Evolutionary conservation across 2,797 vertebrate genomes (phyloP), one percentile per base, ranked within the genome.

Genomic region (Parotocinclus haroldoi): DNA sequence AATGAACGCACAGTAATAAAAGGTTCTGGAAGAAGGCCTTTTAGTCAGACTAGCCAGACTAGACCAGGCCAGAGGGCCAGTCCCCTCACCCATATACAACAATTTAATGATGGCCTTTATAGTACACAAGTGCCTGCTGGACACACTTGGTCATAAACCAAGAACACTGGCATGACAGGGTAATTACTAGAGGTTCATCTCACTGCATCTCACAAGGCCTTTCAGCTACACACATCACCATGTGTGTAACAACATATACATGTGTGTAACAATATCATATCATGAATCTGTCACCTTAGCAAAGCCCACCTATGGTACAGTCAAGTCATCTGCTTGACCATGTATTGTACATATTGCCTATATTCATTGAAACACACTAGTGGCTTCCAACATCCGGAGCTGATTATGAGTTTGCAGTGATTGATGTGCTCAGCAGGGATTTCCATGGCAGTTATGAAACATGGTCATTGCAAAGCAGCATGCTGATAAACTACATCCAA

Each of bases 401-500:
- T 69, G 51, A 75, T 75, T 70, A 73, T 61, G 59, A 67, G 64
- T 66, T 52, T 61, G 40, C 53, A 57, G 59, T 74, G 72, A 79
- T 63, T 75, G 72, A 79, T 77, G 60, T 39, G 53, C 75, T 63
- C 73, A 59, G 38, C 38, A 13, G 70, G 70, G 58, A 48, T 75
- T 46, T 69, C 62, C 63, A 71, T 6, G 19, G 16, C 52, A 38
- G 63, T 71, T 58, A 77, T 69, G 69, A 62, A 66, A 72, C 58
- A 72, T 36, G 66, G 40, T 50, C 44, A 48, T 18, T 56, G 57
- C 46, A 58, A 71, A 60, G 62, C 40, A n/a, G 19, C 76, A 71
- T 63, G 76, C 76, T 71, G 73, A 71, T 71, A 75, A 78, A 70
- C 67, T 73, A 67, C 76, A 70, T 71, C 57, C 55, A 49, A 51